Conservation (phyloP, 2,888 invertebrate genomes). For the Globia sparganii region DNA sequence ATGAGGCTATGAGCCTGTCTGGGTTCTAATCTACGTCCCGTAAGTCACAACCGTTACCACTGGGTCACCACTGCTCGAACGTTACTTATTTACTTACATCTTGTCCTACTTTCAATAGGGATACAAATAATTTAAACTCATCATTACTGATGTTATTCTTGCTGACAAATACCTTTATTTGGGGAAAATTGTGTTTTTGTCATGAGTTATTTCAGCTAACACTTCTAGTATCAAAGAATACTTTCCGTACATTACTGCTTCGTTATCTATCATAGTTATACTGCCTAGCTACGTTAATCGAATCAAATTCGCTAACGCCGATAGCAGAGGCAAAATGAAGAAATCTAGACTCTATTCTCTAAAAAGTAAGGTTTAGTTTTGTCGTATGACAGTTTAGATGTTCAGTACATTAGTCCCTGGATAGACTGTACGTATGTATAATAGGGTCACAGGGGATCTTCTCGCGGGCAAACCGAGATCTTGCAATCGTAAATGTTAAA, state of each 20-base stretch:
- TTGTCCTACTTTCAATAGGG: neutral
- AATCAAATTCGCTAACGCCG: conserved; percentile 26
- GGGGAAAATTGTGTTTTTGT: neutral
- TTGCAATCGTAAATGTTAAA: neutral
- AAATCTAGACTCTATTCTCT: neutral
- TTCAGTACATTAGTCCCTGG: neutral
- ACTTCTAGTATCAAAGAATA: conserved; percentile 10
- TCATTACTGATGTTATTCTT: neutral
- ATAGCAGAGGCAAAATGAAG: neutral
- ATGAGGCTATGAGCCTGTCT: too few species aligned
- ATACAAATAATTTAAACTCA: neutral
- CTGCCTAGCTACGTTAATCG: conserved; percentile 6
- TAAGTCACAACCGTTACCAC: too few species aligned
- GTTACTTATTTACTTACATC: too few species aligned
- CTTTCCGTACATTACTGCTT: conserved; percentile 10
- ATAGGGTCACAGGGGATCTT: conserved; percentile 3
- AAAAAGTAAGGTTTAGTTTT: neutral
- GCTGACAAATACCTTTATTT: neutral
- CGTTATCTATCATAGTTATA: conserved; percentile 13
- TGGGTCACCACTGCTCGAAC: too few species aligned
- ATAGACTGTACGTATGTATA: neutral
- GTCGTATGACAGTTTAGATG: too few species aligned
- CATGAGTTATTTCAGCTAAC: neutral
- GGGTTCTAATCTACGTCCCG: too few species aligned
- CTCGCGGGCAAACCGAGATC: neutral